Evolutionary conservation across 2,113 vertebrate species (phyloP), one percentile per base, ranked within the genome.

Genomic region (Peromyscus leucopus): DNA sequence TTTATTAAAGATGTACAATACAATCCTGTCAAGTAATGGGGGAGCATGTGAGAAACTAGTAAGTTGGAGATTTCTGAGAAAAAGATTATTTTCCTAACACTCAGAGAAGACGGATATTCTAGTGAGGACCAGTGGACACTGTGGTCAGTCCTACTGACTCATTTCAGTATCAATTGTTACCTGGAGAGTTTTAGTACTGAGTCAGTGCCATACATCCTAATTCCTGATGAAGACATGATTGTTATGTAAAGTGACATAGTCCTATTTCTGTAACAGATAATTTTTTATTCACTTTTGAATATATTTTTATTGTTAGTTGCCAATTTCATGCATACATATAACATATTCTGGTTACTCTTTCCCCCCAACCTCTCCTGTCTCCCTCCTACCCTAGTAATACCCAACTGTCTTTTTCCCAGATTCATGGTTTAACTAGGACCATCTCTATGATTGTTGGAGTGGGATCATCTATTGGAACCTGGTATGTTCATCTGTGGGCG

Each of bases 1-100:
- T 65, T 94, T 89, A 93, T 75, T 71, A 91, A 90, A 90, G 33
- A 46, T 65, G 4, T 39, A 90, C 33, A 87, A 39, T 86, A 59
- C 91, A 94, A 89, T n/a, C 31, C n/a, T 67, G 11, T 67, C 59
- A 69, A 42, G n/a, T 63, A 55, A 88, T n/a, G 31, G 51, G 31
- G 5, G 10, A 31, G 1, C 80, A 84, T 24, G 0, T 31, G 7
- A n/a, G 72, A 67, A 31, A 87, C 57, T 55, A 48, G 8, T 8
- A 36, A 86, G 31, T 19, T 63, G 57, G 28, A 94, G 12, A 80
- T 87, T 33, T 91, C 93, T 90, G 57, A 90, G 51, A 55, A 90
- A 75, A 46, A 11, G 19, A 85, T 21, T 7, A 26, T 11, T 82
- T 63, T 48, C 21, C 9, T 80, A 24, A 94, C 12, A 11, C 15